A percentile compares a stretch with the other conserved stretches of the same genome.
Evolutionary conservation across 1,140 invertebrate species (phyloP).

Genomic region (Hylaeus anthracinus): DNA sequence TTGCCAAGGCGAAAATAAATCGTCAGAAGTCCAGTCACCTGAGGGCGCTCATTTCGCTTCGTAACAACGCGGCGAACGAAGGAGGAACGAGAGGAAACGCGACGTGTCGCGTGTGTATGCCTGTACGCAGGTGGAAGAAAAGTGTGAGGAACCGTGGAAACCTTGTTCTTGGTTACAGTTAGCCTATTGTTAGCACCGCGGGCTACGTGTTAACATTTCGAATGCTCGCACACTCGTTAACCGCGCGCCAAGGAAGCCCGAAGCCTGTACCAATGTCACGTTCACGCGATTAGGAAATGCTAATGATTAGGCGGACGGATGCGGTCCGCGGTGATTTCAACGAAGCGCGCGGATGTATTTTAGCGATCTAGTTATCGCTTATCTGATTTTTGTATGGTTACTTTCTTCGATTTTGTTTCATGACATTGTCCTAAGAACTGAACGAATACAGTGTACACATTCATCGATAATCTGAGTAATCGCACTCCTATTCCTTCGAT

Average conservation of each 20-base stretch:
- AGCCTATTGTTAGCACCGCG: slow-evolving; percentile 60
- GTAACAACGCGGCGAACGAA: background rate
- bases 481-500: too few species aligned
- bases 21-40: slow-evolving; percentile 3
- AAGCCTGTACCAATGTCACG: slow-evolving; percentile 30
- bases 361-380: too few species aligned
- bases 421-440: too few species aligned
- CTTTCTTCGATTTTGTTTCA: too few species aligned
- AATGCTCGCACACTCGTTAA: slow-evolving; percentile 53
- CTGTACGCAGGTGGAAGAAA: slow-evolving; percentile 34
- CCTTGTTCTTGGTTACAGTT: slow-evolving; percentile 65
- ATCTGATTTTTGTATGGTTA: too few species aligned
- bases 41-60: background rate
- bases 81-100: slow-evolving; percentile 49
- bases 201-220: slow-evolving; percentile 62
- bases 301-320: slow-evolving; percentile 33
- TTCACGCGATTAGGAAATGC: slow-evolving; percentile 37
- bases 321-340: slow-evolving; percentile 1
- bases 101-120: slow-evolving; percentile 35
- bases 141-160: slow-evolving; percentile 64
- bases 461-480: too few species aligned
- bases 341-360: background rate
- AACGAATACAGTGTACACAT: too few species aligned
- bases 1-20: slow-evolving; percentile 22
- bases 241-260: slow-evolving; percentile 6